Evolutionary conservation across 1,140 invertebrate species (phyloP), one percentile per base, ranked within the genome.

Genomic region (Temnothorax nylanderi): DNA sequence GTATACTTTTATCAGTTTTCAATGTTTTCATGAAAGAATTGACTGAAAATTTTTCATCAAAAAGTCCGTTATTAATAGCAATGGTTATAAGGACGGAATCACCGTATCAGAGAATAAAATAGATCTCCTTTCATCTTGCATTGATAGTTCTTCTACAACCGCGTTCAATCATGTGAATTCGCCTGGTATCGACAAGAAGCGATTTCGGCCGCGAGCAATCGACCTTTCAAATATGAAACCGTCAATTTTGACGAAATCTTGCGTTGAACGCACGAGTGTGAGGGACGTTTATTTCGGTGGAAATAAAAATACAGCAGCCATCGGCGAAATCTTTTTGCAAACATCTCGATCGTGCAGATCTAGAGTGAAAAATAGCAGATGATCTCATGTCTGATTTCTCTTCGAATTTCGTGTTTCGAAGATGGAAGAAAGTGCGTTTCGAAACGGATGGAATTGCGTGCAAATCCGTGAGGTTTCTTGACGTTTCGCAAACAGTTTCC

Each of bases 231-330:
- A 84, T 44, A 44, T 37, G 54, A 81, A 69, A 41, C 21, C 34
- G 13, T 80, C 34, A 21, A 64, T 64, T 64, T 77, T 26, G 8
- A 60, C 51, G 41, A 60, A 74, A 54, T 82, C 51, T 47, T 74
- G 41, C 54, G 18, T 75, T 60, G 26, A 58, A 71, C 34, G 37
- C 18, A 56, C n/a, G 37, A 58, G 32, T 6, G n/a, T 37, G 32
- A 60, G 13, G 11, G n/a, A 47, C 41, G 54, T 74, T 84, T 84
- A 75, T 75, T 74, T 84, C 26, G 41, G 26, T 49, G n/a, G 4
- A 49, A 62, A 82, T 82, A 74, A 82, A 84, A 84, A 49, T 84
- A 62, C 8, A 62, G 60, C 69, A 60, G 26, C 41, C 69, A 54
- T 21, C 2, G 54, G 37, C 21, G 10, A n/a, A 37, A 37, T 32